Percentiles rank a stretch among this genome's conserved stretches.
Evolutionary conservation across 2,888 invertebrate genomes (phyloP).

Genomic region (Acleris holmiana): DNA sequence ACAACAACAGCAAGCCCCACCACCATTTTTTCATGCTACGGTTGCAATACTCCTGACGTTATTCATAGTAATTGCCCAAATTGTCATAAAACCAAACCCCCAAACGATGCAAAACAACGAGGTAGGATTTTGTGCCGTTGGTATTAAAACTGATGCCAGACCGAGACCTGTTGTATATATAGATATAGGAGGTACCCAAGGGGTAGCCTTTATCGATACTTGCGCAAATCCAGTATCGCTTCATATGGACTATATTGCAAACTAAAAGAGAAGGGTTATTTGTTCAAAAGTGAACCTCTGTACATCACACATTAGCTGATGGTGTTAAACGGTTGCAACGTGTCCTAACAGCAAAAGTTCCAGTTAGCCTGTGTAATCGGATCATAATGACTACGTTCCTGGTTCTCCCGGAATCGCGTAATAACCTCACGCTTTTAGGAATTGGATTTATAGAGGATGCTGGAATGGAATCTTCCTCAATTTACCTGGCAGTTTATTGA

Average conservation of each 20-base stretch:
- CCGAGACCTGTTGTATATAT: neutral
- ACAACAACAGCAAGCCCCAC: neutral
- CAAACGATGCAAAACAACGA: too few species aligned
- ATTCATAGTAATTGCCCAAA: neutral
- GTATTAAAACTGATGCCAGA: neutral
- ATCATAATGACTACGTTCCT: neutral
- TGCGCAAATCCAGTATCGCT: constrained; percentile 8
- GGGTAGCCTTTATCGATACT: constrained; percentile 4
- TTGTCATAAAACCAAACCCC: too few species aligned
- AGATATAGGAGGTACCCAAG: neutral
- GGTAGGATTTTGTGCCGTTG: neutral
- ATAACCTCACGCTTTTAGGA: neutral
- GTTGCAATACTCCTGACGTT: too few species aligned
- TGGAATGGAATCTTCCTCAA: neutral
- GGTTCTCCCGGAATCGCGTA: constrained; percentile 7
- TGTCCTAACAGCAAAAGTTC: too few species aligned
- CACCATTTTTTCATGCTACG: too few species aligned
- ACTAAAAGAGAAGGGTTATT: too few species aligned
- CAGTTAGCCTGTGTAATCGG: neutral
- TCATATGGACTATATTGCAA: neutral
- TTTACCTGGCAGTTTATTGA: neutral
- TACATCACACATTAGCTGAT: too few species aligned
- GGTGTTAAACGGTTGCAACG: too few species aligned
- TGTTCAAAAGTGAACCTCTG: too few species aligned
- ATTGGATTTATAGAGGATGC: constrained; percentile 4